phyloP scores from a whole-genome alignment of 1,140 invertebrate species.

The Phymorhynchus buccinoides region DNA sequence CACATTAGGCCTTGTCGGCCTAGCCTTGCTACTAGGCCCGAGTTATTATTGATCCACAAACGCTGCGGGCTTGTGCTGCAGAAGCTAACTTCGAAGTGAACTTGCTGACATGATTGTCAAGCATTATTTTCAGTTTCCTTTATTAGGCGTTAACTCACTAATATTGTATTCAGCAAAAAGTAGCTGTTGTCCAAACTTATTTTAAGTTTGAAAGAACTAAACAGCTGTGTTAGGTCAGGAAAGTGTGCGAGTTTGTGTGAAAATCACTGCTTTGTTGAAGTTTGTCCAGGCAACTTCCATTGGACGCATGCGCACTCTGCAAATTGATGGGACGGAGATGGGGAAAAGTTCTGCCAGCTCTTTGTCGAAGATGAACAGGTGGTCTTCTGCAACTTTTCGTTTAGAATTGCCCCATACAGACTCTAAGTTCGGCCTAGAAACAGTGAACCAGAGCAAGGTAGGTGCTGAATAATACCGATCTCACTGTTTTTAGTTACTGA shows the following conservation, averaged over 20 bases:
- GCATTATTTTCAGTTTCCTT: too few species aligned
- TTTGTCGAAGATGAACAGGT: conserved; percentile 5
- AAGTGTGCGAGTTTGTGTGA: neutral
- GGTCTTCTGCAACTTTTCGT: neutral
- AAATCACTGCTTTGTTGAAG: neutral
- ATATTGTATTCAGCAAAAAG: neutral
- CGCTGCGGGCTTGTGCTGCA: too few species aligned
- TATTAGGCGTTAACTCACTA: neutral
- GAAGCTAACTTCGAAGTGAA: too few species aligned
- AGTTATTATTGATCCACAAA: neutral
- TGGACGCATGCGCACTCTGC: neutral
- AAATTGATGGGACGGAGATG: neutral
- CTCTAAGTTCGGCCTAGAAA: neutral
- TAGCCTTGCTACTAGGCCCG: too few species aligned
- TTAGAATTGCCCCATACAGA: neutral
- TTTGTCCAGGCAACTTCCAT: neutral
- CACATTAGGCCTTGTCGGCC: too few species aligned
- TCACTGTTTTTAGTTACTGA: too few species aligned
- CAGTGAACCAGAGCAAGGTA: neutral
- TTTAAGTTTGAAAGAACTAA: conserved; percentile 1
- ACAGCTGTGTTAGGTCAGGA: neutral
- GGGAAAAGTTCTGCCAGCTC: neutral
- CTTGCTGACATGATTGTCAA: too few species aligned
- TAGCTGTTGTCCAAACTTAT: neutral
- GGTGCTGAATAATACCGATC: neutral